phyloP scores from a whole-genome alignment of 2,888 invertebrate species.

The Caenorhabditis japonica region DNA sequence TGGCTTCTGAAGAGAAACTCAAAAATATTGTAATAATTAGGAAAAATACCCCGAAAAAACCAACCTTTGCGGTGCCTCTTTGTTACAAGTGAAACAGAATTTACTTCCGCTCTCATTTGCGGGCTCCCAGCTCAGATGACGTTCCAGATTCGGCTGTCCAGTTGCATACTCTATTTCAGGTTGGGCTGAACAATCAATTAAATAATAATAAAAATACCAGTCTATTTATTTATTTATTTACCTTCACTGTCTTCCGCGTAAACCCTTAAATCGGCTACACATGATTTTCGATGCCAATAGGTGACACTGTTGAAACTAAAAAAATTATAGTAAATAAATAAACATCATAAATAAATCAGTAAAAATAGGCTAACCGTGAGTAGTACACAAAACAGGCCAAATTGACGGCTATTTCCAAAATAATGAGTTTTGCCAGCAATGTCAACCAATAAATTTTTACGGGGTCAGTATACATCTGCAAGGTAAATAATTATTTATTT shows the following conservation, averaged over 20 bases:
- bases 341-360: slow-evolving; percentile 14
- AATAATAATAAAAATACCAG: neutral
- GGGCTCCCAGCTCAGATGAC: slow-evolving; percentile 43
- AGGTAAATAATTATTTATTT: slow-evolving; percentile 2
- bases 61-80: slow-evolving; percentile 63
- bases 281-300: slow-evolving; percentile 65
- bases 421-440: slow-evolving; percentile 39
- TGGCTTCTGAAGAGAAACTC: slow-evolving; percentile 68
- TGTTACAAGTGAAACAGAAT: slow-evolving; percentile 70
- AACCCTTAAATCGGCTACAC: slow-evolving; percentile 59
- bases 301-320: slow-evolving; percentile 62
- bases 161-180: slow-evolving; percentile 38
- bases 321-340: neutral
- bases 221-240: slow-evolving; percentile 2
- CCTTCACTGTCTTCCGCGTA: slow-evolving; percentile 49
- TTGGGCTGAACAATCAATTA: slow-evolving; percentile 14
- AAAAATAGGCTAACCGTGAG: slow-evolving; percentile 33
- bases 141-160: slow-evolving; percentile 41
- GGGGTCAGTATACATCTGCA: slow-evolving; percentile 48
- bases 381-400: slow-evolving; percentile 60
- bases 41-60: neutral
- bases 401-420: slow-evolving; percentile 53
- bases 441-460: slow-evolving; percentile 28
- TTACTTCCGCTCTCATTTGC: slow-evolving; percentile 54
- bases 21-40: neutral